These are phyloP conservation scores for Paguma larvata DNA, from an alignment of 2,797 vertebrate species.

Conservation along the genomic window DNA sequence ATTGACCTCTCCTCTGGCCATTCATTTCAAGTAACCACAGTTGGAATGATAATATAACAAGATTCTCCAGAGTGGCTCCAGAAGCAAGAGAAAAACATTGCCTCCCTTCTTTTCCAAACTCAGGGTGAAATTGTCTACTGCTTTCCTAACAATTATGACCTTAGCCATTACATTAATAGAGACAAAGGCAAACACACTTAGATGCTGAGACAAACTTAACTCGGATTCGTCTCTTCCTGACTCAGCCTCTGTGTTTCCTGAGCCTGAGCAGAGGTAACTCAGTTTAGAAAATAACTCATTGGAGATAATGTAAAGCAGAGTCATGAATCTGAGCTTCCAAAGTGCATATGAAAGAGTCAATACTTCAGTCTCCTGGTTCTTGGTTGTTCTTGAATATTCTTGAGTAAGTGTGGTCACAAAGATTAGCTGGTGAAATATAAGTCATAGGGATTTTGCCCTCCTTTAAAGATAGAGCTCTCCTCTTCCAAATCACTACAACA, in stretches of 20 bases:
- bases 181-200: not conserved
- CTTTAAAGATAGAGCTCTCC: not conserved
- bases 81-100: not conserved
- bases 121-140: not conserved
- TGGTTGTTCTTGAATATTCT: not conserved
- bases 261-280: not conserved
- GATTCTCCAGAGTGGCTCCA: not conserved
- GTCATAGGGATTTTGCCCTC: not conserved
- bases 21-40: not conserved
- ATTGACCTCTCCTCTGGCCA: accelerated
- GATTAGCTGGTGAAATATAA: not conserved
- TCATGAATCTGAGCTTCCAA: not conserved
- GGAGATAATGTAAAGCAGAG: not conserved
- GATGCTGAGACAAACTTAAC: not conserved
- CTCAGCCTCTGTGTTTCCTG: not conserved
- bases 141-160: not conserved
- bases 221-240: not conserved
- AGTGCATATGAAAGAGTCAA: not conserved
- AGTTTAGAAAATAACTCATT: not conserved
- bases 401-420: not conserved
- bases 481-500: not conserved
- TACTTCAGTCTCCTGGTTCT: not conserved
- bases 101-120: not conserved
- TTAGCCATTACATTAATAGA: not conserved
- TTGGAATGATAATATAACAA: not conserved